Evolutionary conservation across 2,888 invertebrate genomes (phyloP), one percentile per base, ranked within the genome.

Genomic region (Dicycla oo): DNA sequence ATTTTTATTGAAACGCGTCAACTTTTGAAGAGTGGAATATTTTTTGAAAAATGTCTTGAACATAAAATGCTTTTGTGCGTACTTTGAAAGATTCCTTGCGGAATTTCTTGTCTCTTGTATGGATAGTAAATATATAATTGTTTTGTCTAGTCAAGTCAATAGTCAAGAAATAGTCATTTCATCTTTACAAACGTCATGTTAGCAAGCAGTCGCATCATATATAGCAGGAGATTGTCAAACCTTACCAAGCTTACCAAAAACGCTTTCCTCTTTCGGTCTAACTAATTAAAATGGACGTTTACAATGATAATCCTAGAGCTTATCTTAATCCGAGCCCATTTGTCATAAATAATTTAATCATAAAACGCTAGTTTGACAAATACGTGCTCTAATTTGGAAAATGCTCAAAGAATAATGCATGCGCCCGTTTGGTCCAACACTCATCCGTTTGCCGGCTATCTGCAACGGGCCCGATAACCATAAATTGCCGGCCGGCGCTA

Each of bases 381-480:
- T 84, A 77, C 80, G 74, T 73, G 73, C 40, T 81, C 75, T 86
- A 84, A 86, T 86, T 84, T 87, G 53, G 67, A 84, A 78, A 74
- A 74, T 80, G 74, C 76, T 77, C 68, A 79, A 81, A 85, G 85
- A 81, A 81, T 84, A 82, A 85, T 84, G 79, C 80, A 78, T 75
- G 78, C 73, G 70, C 71, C 63, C 83, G 80, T 80, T 84, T 73
- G 79, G 78, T 68, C 76, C 66, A 80, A 80, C 81, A 82, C 84
- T 86, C 88, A 88, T 88, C 78, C 85, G 83, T 89, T 89, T 78
- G 81, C 75, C 65, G 81, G 73, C 85, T 90, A 90, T 91, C 89
- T 87, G 86, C 85, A 83, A 77, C 80, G 81, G 61, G 67, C 71
- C 75, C 90, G 85, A 90, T 91, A 89, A 88, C 89, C 88, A 86